These are phyloP conservation scores for Carcharodon carcharias DNA, from an alignment of 2,797 vertebrate species.

Conservation along the genomic window DNA sequence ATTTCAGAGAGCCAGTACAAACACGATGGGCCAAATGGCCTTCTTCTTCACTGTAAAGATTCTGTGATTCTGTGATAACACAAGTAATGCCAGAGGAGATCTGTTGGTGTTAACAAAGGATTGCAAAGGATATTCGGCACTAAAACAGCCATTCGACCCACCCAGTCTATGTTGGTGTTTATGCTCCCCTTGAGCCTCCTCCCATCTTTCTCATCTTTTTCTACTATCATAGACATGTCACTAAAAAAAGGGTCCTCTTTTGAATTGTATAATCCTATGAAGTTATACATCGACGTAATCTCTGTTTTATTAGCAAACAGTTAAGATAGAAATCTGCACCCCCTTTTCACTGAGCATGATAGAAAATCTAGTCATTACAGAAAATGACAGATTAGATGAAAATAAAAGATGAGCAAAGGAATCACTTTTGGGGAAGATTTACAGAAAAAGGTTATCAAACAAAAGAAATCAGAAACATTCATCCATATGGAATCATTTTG, in stretches of 20 bases:
- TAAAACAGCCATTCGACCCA: too few species aligned
- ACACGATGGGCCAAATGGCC: too few species aligned
- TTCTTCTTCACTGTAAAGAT: too few species aligned
- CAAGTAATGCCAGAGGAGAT: too few species aligned
- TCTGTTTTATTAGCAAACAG: background rate
- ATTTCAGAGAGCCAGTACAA: too few species aligned
- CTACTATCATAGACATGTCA: background rate
- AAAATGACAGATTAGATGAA: background rate
- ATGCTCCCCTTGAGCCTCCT: too few species aligned
- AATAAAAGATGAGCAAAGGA: background rate
- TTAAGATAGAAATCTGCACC: background rate
- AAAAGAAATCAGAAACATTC: conserved; percentile 5
- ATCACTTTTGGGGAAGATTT: too few species aligned
- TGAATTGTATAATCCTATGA: background rate
- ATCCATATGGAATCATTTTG: background rate
- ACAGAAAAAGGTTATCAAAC: background rate
- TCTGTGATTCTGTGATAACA: too few species aligned
- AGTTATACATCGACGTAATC: background rate
- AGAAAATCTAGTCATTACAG: background rate
- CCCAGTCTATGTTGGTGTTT: too few species aligned
- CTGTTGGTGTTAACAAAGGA: too few species aligned
- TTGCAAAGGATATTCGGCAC: too few species aligned
- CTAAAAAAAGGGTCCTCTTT: background rate
- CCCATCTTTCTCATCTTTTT: too few species aligned
- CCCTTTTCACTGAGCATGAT: background rate